Evolutionary conservation across 1,140 invertebrate genomes (phyloP).

Genomic region (Chrysopa pallens): DNA sequence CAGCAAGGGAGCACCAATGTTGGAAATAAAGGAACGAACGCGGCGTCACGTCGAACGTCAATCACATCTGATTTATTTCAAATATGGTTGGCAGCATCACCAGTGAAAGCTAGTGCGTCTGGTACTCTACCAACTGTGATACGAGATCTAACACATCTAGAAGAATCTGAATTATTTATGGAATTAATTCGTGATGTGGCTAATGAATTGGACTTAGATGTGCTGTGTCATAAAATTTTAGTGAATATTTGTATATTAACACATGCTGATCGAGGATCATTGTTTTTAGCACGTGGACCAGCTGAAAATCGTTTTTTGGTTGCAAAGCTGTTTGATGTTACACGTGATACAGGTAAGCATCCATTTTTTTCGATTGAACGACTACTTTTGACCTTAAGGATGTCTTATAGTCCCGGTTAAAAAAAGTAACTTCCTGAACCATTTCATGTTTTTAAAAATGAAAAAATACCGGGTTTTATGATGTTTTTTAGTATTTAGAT

Average conservation of each 20-base stretch:
- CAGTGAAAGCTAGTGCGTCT: slow-evolving; percentile 32
- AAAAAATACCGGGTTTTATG: no score
- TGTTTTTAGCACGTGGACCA: slow-evolving; percentile 72
- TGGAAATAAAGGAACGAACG: slow-evolving; percentile 23
- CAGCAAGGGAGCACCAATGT: slow-evolving; percentile 12
- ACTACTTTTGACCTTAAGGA: no score
- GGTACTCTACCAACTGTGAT: slow-evolving; percentile 25
- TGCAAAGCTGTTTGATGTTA: slow-evolving; percentile 84
- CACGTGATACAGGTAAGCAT: slow-evolving; percentile 55
- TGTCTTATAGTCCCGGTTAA: no score
- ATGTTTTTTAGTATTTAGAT: no score
- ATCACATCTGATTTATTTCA: slow-evolving; percentile 73
- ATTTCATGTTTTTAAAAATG: no score
- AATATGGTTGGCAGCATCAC: slow-evolving; percentile 56
- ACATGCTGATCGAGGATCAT: slow-evolving; percentile 66
- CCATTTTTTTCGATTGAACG: no score
- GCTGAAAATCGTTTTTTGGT: slow-evolving; percentile 59
- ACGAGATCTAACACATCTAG: slow-evolving; percentile 38
- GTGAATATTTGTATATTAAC: slow-evolving; percentile 79
- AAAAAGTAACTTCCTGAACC: no score
- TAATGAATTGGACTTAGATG: slow-evolving; percentile 83
- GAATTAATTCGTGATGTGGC: slow-evolving; percentile 83
- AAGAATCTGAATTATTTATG: slow-evolving; percentile 76
- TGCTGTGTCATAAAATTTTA: slow-evolving; percentile 84
- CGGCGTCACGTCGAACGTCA: slow-evolving; percentile 45